Percentiles rank a stretch among this genome's conserved stretches.
These are phyloP conservation scores for Troides aeacus DNA, from an alignment of 2,888 invertebrate species.

Conservation along the genomic window DNA sequence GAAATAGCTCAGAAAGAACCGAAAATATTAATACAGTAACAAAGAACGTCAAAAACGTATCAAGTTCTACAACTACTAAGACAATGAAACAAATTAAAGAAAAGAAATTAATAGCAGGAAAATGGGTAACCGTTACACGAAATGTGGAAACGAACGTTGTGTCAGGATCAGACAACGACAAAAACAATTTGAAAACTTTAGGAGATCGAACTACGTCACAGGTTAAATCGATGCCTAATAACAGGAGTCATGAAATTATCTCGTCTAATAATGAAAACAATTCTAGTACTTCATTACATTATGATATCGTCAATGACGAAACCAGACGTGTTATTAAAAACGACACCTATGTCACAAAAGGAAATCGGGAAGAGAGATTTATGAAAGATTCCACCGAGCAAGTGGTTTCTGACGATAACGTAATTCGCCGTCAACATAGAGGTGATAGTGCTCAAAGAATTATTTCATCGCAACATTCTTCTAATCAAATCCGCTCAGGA, in stretches of 20 bases:
- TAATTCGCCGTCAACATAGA: slow-evolving; percentile 34
- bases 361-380: slow-evolving; percentile 32
- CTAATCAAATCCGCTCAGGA: slow-evolving; percentile 16
- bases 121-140: slow-evolving; percentile 76
- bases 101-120: slow-evolving; percentile 75
- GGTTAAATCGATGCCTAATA: slow-evolving; percentile 23
- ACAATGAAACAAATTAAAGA: slow-evolving; percentile 78
- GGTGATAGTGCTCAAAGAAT: slow-evolving; percentile 46
- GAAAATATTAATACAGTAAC: slow-evolving; percentile 53
- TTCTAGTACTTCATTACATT: slow-evolving; percentile 26
- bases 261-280: slow-evolving; percentile 26
- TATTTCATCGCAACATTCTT: slow-evolving; percentile 46
- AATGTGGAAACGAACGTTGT: slow-evolving; percentile 84
- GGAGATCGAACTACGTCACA: slow-evolving; percentile 37
- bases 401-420: slow-evolving; percentile 30
- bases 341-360: slow-evolving; percentile 36
- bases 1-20: slow-evolving; percentile 47
- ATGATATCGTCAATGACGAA: slow-evolving; percentile 27
- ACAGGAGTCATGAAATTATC: slow-evolving; percentile 26
- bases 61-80: slow-evolving; percentile 76
- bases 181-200: slow-evolving; percentile 32
- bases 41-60: slow-evolving; percentile 52
- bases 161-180: slow-evolving; percentile 41
- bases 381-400: slow-evolving; percentile 31
- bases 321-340: slow-evolving; percentile 32